A percentile compares a stretch with the other conserved stretches of the same genome.
Evolutionary conservation across 2,888 invertebrate genomes (phyloP).

Genomic region (Pollenia griseotomentosa): DNA sequence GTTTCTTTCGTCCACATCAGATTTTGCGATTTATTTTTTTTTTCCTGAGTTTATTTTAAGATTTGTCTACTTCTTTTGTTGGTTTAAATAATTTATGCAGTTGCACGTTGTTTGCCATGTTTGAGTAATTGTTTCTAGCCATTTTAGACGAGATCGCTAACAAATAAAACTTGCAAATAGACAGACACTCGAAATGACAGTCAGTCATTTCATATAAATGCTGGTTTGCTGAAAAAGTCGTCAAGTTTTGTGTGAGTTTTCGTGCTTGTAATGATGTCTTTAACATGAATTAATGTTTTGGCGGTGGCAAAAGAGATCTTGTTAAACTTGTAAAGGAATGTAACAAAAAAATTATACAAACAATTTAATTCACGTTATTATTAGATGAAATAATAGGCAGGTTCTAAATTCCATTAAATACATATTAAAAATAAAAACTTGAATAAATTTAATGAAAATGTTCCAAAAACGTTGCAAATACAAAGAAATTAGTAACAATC

Average conservation of each 20-base stretch:
- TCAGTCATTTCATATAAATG: slow-evolving; percentile 6
- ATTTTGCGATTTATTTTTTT: slow-evolving; percentile 7
- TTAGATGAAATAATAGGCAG: no score
- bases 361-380: no score
- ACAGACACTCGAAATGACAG: slow-evolving; percentile 12
- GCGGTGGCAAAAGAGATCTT: slow-evolving; percentile 29
- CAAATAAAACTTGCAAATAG: slow-evolving; percentile 42
- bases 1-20: slow-evolving; percentile 45
- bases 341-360: no score
- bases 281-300: slow-evolving; percentile 26
- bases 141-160: slow-evolving; percentile 51
- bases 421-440: no score
- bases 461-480: no score
- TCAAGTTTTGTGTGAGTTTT: slow-evolving; percentile 17
- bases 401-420: no score
- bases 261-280: slow-evolving; percentile 49
- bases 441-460: no score
- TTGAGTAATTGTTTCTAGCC: slow-evolving; percentile 43
- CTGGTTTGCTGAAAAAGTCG: background rate
- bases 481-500: no score
- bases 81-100: slow-evolving; percentile 56
- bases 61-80: slow-evolving; percentile 54
- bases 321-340: slow-evolving; percentile 7
- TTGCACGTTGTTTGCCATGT: slow-evolving; percentile 52
- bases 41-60: slow-evolving; percentile 14